These are phyloP conservation scores for Eulithis prunata DNA, from an alignment of 2,888 invertebrate species.

Conservation along the genomic window DNA sequence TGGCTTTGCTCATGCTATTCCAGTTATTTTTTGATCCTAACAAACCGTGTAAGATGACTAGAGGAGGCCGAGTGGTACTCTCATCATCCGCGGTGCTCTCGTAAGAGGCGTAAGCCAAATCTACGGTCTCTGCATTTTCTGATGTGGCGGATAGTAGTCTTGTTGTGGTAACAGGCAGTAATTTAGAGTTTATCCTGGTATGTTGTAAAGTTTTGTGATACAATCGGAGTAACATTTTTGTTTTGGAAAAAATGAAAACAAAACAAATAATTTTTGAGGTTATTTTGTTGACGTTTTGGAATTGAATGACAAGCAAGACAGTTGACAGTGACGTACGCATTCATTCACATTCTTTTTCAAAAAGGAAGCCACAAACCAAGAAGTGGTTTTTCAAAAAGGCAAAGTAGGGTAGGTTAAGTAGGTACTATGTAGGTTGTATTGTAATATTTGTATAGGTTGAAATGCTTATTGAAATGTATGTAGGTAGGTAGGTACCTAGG, in stretches of 20 bases:
- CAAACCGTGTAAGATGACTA: slow-evolving; percentile 94
- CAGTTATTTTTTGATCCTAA: slow-evolving; percentile 97
- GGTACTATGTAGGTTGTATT: too few species aligned
- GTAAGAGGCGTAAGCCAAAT: slow-evolving; percentile 87
- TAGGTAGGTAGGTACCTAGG: too few species aligned
- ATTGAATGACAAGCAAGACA: neutral
- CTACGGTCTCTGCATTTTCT: slow-evolving; percentile 80
- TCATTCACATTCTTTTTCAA: neutral
- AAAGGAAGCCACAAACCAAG: too few species aligned
- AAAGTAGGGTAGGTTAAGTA: too few species aligned
- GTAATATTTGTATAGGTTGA: too few species aligned
- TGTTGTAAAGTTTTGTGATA: slow-evolving; percentile 49
- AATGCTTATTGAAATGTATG: too few species aligned
- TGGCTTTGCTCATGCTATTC: slow-evolving; percentile 92
- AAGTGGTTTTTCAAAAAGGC: too few species aligned
- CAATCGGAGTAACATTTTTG: slow-evolving; percentile 62
- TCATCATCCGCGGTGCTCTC: slow-evolving; percentile 78
- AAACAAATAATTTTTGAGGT: slow-evolving; percentile 27
- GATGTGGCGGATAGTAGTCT: slow-evolving; percentile 55
- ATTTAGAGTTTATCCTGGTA: slow-evolving; percentile 43
- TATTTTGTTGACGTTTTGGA: slow-evolving; percentile 29
- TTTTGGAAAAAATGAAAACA: slow-evolving; percentile 30
- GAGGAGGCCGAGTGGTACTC: slow-evolving; percentile 77
- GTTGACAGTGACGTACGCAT: slow-evolving; percentile 11
- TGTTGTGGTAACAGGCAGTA: slow-evolving; percentile 44